Evolutionary conservation across 2,888 invertebrate species (phyloP).

Genomic region (Pyrochroa serraticornis): DNA sequence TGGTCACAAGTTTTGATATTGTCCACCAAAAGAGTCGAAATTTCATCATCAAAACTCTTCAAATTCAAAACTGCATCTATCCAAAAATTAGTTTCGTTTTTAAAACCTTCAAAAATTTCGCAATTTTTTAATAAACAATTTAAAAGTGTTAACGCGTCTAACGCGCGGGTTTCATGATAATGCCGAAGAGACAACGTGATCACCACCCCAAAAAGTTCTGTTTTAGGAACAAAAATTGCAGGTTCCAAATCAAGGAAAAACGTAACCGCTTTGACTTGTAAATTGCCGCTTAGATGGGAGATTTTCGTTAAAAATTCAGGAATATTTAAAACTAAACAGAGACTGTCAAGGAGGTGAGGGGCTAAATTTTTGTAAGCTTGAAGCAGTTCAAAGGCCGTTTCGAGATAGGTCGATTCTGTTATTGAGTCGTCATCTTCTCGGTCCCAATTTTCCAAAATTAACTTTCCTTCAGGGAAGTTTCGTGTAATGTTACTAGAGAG

Average conservation of each 20-base stretch:
- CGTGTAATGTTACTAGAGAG: slow-evolving; percentile 40
- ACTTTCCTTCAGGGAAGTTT: slow-evolving; percentile 53
- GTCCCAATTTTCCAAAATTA: slow-evolving; percentile 51
- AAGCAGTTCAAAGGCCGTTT: slow-evolving; percentile 63
- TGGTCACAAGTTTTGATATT: slow-evolving; percentile 33
- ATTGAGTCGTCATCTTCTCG: slow-evolving; percentile 33
- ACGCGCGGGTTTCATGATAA: slow-evolving; percentile 56
- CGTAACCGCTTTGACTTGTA: slow-evolving; percentile 57
- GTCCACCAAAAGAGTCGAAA: slow-evolving; percentile 47
- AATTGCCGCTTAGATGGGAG: slow-evolving; percentile 8
- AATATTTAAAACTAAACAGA: slow-evolving; percentile 40
- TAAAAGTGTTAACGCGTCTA: slow-evolving; percentile 51
- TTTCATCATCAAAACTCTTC: slow-evolving; percentile 36
- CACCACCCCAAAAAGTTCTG: slow-evolving; percentile 41
- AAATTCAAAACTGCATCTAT: slow-evolving; percentile 48
- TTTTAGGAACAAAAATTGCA: slow-evolving; percentile 48
- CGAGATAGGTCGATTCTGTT: slow-evolving; percentile 41
- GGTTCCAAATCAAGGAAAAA: slow-evolving; percentile 54
- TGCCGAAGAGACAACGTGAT: slow-evolving; percentile 51
- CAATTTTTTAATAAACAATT: slow-evolving; percentile 66
- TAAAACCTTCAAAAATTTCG: slow-evolving; percentile 68
- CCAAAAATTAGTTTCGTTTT: slow-evolving; percentile 72
- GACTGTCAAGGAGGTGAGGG: too few species aligned
- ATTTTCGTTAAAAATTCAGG: slow-evolving; percentile 40
- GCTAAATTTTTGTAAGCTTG: slow-evolving; percentile 56